Conservation (phyloP, 2,888 invertebrate species). For the Chouioia cunea region DNA sequence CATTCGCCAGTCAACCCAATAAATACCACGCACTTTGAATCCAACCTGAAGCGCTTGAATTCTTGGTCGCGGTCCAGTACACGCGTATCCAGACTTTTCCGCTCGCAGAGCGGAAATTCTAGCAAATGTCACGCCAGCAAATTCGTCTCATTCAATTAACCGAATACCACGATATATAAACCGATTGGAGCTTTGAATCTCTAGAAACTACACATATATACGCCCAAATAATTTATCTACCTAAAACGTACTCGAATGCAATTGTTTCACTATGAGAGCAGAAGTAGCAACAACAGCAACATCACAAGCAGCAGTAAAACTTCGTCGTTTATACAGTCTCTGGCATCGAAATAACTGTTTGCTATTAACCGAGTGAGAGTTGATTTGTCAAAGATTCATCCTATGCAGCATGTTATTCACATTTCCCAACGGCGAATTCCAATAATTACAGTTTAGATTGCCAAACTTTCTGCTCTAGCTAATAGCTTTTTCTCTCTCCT, state of each 20-base stretch:
- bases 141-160: too few relatives aligned
- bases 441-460: too few relatives aligned
- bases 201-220: not conserved
- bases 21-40: constrained; percentile 8
- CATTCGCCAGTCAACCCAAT: too few relatives aligned
- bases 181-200: not conserved
- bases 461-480: too few relatives aligned
- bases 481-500: not conserved
- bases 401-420: not conserved
- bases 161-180: too few relatives aligned
- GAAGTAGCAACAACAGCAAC: constrained; percentile 58
- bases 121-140: not conserved
- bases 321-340: constrained; percentile 11
- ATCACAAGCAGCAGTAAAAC: constrained; percentile 39
- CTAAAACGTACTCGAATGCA: not conserved
- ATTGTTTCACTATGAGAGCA: constrained; percentile 6
- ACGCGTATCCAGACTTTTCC: constrained; percentile 24
- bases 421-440: too few relatives aligned
- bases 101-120: constrained; percentile 1
- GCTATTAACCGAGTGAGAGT: constrained; percentile 46
- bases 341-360: constrained; percentile 47
- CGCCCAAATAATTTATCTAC: constrained; percentile 10
- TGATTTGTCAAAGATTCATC: constrained; percentile 48
- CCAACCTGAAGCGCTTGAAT: constrained; percentile 57
- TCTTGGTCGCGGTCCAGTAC: constrained; percentile 62